A percentile compares a stretch with the other conserved stretches of the same genome.
These are phyloP conservation scores for Scartelaos histophorus DNA, from an alignment of 2,113 vertebrate species.

Conservation along the genomic window DNA sequence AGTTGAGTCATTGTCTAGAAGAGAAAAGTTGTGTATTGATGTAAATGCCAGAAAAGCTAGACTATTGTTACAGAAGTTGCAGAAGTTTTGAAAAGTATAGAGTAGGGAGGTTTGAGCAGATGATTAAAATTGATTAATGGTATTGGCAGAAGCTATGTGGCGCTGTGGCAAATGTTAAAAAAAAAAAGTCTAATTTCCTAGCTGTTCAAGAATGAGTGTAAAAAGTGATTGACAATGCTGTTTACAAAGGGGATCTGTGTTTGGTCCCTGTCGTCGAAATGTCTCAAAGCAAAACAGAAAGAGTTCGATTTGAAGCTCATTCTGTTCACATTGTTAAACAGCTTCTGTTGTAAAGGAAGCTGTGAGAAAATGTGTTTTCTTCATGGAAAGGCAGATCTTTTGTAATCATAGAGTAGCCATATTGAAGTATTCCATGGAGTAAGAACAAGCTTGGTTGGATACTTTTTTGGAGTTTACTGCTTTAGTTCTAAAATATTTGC, in stretches of 20 bases:
- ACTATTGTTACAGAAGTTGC: constrained; percentile 3
- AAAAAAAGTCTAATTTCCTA: constrained; percentile 17
- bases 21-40: constrained; percentile 9
- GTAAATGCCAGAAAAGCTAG: constrained; percentile 13
- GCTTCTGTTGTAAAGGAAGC: constrained; percentile 23
- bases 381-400: constrained; percentile 18
- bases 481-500: too few species aligned
- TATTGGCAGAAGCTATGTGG: constrained; percentile 10
- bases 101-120: neutral
- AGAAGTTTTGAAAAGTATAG: constrained; percentile 5
- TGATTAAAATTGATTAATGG: constrained; percentile 18
- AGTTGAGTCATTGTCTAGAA: constrained; percentile 15
- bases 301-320: constrained; percentile 39
- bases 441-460: neutral
- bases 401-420: constrained; percentile 12
- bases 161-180: constrained; percentile 14
- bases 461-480: neutral
- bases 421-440: neutral
- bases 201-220: constrained; percentile 27
- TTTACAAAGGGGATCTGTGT: constrained; percentile 43
- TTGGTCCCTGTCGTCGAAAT: constrained; percentile 39
- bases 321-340: constrained; percentile 42
- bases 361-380: constrained; percentile 28
- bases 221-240: constrained; percentile 50
- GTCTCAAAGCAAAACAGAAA: constrained; percentile 32